Evolutionary conservation across 2,888 invertebrate genomes (phyloP), one percentile per base, ranked within the genome.

Genomic region (Crioceris asparagi): DNA sequence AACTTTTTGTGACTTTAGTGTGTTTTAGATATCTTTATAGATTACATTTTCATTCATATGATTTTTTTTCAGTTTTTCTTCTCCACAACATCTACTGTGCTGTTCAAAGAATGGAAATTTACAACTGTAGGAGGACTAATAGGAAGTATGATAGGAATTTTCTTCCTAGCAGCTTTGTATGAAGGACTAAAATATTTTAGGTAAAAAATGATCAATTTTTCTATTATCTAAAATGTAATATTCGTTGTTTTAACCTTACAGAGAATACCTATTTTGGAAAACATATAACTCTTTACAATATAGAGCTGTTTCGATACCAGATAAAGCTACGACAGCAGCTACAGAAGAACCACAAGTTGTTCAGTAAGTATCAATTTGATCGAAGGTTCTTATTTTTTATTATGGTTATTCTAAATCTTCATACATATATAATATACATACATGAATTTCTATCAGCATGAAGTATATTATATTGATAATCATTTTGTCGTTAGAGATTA

Each of bases 111-210:
- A 64, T 91, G 91, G 91, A 75, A 75, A 53, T 79, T 84, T 37
- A 70, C 73, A 21, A 77, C 81, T 14, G 60, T 77, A 37, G 78
- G 80, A 29, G 85, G 85, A 40, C 74, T 97, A 52, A 65, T 94
- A 40, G 85, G 84, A 29, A 93, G 96, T 3, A 91, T 93, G 72
- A 67, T 94, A 46, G 85, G 83, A 30, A 87, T 97, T 54, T 87
- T 94, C 60, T 69, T 92, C 45, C 76, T 96, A 75, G 93, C 93
- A 4, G 76, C 92, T 35, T 68, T 93, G 17, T 97, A 97, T 63
- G 97, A 98, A 71, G 94, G 92, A 0, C 73, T 98, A 3, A 97
- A 96, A 68, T 92, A 88, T 67, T 81, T 77, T 50, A 70, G 81
- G 64, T 74, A 66, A 52, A 58, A 57, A 37, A 19, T 10, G 15